These are phyloP conservation scores for Cygnus buccinator DNA, from an alignment of 2,113 vertebrate species.

Conservation along the genomic window DNA sequence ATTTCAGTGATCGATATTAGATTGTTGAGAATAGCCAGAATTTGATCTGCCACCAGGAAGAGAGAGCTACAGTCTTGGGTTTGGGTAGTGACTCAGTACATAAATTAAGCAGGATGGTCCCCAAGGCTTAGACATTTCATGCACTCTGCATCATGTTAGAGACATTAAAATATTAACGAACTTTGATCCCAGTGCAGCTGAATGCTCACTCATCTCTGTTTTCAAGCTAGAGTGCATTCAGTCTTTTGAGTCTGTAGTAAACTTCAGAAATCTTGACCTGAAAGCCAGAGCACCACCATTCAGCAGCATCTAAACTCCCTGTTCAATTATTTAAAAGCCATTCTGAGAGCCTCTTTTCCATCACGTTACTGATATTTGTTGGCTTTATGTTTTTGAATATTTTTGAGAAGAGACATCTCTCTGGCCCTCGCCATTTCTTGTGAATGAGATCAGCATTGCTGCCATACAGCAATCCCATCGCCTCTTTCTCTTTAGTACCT, in stretches of 20 bases:
- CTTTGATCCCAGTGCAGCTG: constrained; percentile 34
- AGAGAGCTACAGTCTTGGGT: neutral
- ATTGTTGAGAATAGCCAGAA: neutral
- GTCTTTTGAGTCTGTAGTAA: constrained; percentile 26
- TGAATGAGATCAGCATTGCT: neutral
- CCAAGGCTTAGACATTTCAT: constrained; percentile 15
- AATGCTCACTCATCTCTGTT: neutral
- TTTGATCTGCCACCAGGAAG: constrained; percentile 13
- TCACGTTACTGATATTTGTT: neutral
- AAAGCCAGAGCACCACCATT: neutral
- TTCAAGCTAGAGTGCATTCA: constrained; percentile 37
- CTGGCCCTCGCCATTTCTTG: neutral
- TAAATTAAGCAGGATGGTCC: constrained; percentile 47
- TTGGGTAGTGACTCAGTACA: constrained; percentile 16
- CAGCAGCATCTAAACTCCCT: neutral
- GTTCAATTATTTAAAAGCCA: constrained; percentile 36
- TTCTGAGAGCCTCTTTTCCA: neutral
- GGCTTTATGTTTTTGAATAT: neutral
- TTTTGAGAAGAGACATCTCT: neutral
- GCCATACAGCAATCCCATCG: neutral
- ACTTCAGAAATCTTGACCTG: constrained; percentile 15
- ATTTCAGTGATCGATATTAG: neutral
- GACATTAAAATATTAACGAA: constrained; percentile 63
- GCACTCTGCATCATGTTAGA: constrained; percentile 18
- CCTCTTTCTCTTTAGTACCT: neutral